phyloP scores from a whole-genome alignment of 2,888 invertebrate genomes.

The Gryllus longicercus region DNA sequence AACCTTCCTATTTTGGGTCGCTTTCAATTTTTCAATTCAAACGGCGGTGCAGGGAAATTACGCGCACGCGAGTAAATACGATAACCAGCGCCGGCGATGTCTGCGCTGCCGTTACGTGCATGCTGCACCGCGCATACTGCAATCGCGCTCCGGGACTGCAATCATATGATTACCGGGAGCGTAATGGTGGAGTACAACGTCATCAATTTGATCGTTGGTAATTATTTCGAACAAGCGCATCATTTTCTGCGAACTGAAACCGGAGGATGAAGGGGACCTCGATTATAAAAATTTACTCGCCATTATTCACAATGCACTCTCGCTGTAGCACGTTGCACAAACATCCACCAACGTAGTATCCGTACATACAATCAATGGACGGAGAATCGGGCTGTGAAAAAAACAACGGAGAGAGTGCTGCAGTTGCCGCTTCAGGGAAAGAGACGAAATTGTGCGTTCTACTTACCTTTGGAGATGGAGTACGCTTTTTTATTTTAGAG shows the following conservation, averaged over 20 bases:
- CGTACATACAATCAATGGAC: no score
- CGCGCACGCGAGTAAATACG: not conserved
- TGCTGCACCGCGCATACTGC: not conserved
- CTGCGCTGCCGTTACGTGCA: not conserved
- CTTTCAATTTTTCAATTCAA: no score
- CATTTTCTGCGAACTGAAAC: not conserved
- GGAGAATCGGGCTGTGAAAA: no score
- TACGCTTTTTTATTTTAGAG: no score
- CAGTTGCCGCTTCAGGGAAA: no score
- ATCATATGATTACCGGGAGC: not conserved
- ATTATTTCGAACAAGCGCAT: conserved; percentile 1
- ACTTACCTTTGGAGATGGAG: no score
- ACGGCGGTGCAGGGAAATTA: not conserved
- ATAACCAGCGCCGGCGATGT: not conserved
- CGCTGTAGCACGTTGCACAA: no score
- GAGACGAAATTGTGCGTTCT: no score
- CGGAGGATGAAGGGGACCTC: not conserved
- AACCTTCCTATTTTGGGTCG: no score
- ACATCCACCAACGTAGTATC: no score
- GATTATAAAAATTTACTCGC: not conserved
- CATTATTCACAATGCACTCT: not conserved
- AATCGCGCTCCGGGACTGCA: not conserved
- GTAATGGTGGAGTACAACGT: not conserved
- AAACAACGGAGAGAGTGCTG: no score
- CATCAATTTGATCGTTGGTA: not conserved